phyloP scores from a whole-genome alignment of 2,113 vertebrate genomes.

The Dasyprocta punctata region DNA sequence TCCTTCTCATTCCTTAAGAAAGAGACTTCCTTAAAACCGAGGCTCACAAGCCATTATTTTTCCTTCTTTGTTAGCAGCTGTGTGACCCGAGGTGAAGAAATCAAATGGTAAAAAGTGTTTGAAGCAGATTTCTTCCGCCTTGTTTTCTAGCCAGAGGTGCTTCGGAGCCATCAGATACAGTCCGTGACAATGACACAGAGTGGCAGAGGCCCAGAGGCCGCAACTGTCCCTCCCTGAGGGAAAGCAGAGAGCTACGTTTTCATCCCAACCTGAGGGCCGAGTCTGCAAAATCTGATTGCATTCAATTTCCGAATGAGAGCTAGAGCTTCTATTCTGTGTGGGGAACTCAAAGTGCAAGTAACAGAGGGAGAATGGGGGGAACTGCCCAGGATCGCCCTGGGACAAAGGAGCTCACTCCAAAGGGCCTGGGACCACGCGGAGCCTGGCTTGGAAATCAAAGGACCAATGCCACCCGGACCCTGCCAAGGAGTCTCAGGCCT shows the following conservation, averaged over 20 bases:
- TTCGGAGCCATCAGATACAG: background rate
- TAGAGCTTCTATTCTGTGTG: background rate
- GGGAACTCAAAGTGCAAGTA: background rate
- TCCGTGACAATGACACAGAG: background rate
- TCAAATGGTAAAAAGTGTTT: background rate
- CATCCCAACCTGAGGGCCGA: background rate
- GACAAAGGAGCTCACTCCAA: background rate
- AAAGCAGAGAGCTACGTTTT: background rate
- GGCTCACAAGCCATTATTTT: background rate
- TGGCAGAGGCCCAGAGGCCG: background rate
- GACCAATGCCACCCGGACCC: background rate
- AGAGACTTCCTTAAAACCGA: background rate
- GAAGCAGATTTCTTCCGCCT: background rate
- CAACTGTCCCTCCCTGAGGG: background rate
- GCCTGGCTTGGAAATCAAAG: background rate
- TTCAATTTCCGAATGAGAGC: background rate
- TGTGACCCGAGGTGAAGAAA: background rate
- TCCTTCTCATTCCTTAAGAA: constrained; percentile 61
- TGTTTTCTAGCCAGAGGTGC: background rate
- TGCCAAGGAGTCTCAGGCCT: too few species aligned
- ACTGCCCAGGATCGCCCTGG: background rate
- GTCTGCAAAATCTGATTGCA: background rate
- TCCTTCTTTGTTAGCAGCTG: background rate
- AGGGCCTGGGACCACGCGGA: background rate
- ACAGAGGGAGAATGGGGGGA: background rate